These are phyloP conservation scores for Lota lota DNA, from an alignment of 2,113 vertebrate species.

Conservation along the genomic window DNA sequence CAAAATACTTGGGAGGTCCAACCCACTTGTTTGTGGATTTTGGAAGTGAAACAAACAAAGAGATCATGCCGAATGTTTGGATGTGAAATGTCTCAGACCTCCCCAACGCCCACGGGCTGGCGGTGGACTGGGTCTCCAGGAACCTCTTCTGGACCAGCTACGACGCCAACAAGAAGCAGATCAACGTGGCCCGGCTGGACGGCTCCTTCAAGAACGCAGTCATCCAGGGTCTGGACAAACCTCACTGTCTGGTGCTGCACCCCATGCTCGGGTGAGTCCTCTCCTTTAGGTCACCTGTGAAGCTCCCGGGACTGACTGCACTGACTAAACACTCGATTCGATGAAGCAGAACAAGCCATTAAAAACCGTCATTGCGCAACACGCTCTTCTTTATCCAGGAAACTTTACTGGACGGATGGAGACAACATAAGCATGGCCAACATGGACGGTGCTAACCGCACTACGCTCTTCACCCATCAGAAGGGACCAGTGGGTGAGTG, in stretches of 20 bases:
- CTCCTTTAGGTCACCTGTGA: neutral
- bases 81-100: constrained; percentile 73
- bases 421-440: constrained; percentile 94
- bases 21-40: too few species aligned
- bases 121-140: constrained; percentile 96
- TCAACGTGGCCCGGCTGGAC: constrained; percentile 91
- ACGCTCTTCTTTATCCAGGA: constrained; percentile 64
- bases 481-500: constrained; percentile 88
- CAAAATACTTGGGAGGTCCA: too few species aligned
- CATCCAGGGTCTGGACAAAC: constrained; percentile 92
- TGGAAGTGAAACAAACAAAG: too few species aligned
- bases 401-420: constrained; percentile 94
- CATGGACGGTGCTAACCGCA: constrained; percentile 88
- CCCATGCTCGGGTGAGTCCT: constrained; percentile 81
- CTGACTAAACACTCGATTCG: too few species aligned
- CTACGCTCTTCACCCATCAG: constrained; percentile 84
- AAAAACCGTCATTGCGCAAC: too few species aligned
- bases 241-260: constrained; percentile 89
- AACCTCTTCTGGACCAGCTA: constrained; percentile 98
- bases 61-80: too few species aligned
- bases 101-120: constrained; percentile 90
- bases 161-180: constrained; percentile 93
- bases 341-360: too few species aligned
- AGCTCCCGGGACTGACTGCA: too few species aligned
- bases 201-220: constrained; percentile 96